Evolutionary conservation across 2,797 vertebrate species (phyloP), one percentile per base, ranked within the genome.

Genomic region (Eutrigla gurnardus): DNA sequence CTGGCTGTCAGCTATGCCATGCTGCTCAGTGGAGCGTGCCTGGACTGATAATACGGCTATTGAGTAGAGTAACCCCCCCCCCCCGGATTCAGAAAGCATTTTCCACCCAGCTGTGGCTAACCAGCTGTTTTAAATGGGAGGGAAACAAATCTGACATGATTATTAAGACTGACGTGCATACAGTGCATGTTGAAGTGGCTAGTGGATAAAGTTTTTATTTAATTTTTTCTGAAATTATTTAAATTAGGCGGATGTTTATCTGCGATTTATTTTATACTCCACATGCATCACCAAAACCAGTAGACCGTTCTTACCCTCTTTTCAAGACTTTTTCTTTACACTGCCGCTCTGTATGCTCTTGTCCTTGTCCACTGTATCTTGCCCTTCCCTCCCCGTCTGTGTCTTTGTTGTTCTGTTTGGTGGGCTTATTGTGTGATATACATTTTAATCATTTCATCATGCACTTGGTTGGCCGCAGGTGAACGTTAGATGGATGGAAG

Each of bases 1-100:
- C 86, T 89, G 88, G 91, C 90, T 93, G 91, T 93, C 93, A 90
- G 91, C 91, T 88, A 89, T 93, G 91, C 91, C 86, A 93, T 88
- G 87, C 90, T 90, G 89, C 89, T 93, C 88, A 84, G 82, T 83
- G 75, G 81, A 87, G 91, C 87, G 86, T 94, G 93, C 85, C 79
- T 66, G 14, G 91, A 91, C 92, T 92, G 89, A 92, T 93, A 93
- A 95, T 93, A 83, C 70, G 43, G 86, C 88, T 84, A 88, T 91
- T 93, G 93, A 94, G 84, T 76, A 82, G 81, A 82, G 88, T 70
- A 90, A 78, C 89, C 83, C 82, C 84, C 84, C 18, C 72, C 50
- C 78, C 74, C 59, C 43, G 81, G 80, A 86, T 75, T 91, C 55
- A 62, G 78, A 89, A 83, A 64, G 80, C 78, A 77, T 90, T 89